Evolutionary conservation across 2,888 invertebrate species (phyloP).

Genomic region (Cantharis flavilabris): DNA sequence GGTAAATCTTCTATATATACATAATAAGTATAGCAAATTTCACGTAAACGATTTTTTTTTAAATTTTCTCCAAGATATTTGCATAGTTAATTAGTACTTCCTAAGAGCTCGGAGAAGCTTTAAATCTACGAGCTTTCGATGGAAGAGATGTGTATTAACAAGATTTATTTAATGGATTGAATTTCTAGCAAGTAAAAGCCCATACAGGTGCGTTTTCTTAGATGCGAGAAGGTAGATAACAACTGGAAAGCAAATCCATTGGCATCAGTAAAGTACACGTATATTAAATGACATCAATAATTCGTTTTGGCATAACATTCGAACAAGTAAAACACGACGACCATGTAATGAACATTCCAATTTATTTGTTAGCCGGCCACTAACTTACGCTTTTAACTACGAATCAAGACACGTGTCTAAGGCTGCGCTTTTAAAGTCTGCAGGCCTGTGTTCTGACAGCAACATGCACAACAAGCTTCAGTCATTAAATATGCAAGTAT

Average conservation of each 20-base stretch:
- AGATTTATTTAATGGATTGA: neutral
- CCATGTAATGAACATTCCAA: conserved; percentile 46
- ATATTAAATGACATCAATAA: conserved; percentile 40
- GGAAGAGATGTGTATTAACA: neutral
- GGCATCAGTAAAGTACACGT: conserved; percentile 32
- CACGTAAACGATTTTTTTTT: neutral
- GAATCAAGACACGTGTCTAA: conserved; percentile 33
- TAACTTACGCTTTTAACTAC: conserved; percentile 42
- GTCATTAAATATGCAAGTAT: conserved; percentile 47
- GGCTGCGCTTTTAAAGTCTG: conserved; percentile 25
- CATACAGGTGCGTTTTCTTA: conserved; percentile 36
- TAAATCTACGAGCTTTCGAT: neutral
- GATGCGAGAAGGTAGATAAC: conserved; percentile 39
- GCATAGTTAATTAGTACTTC: neutral
- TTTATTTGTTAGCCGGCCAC: conserved; percentile 44
- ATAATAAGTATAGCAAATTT: neutral
- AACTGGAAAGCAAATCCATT: conserved; percentile 36
- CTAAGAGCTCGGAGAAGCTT: neutral
- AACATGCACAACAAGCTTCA: conserved; percentile 38
- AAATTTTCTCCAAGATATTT: neutral
- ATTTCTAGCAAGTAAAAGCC: conserved; percentile 9
- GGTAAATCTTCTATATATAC: neutral
- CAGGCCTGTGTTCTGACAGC: conserved; percentile 27
- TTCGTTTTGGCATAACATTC: conserved; percentile 42
- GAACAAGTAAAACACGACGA: conserved; percentile 43